Base-by-base conservation (phyloP, 1,140 invertebrate genomes). In the Sinonovacula constricta region DNA sequence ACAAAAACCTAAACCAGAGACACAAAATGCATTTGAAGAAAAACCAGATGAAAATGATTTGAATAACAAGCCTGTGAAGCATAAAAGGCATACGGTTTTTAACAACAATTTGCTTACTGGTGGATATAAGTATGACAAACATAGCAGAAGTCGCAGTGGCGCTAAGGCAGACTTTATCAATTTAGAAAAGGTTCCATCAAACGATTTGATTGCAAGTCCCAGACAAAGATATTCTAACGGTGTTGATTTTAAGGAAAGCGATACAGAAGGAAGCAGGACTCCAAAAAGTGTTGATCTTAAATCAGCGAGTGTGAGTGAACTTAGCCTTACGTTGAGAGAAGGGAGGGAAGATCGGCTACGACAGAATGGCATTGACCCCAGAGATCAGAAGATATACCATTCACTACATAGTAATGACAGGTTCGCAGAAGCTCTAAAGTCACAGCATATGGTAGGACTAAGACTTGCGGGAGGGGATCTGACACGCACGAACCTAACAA, bases 101-200 rank as follows among this genome's bases (percentile, higher is more conserved):
- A 76, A 59, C 22, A 63, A 76, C 22, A 56, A 33, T 67, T 56
- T 76, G 28, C 56, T 76, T 14, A 26, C 15, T 10, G 72, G 72
- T 57, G 72, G 72, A 15, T 76, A 76, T 31, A 76, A 45, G 56
- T 76, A 76, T 31, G 63, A 76, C 26, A 76, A 76, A 59, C 72
- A 76, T 33, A 76, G 72, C 24, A 67, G 72, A 67, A 53, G n/a
- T n/a, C n/a, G n/a, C n/a, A n/a, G n/a, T n/a, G n/a, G n/a, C n/a
- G n/a, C n/a, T n/a, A n/a, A n/a, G n/a, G n/a, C n/a, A n/a, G n/a
- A n/a, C n/a, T n/a, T n/a, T n/a, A n/a, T n/a, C n/a, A n/a, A n/a
- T n/a, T n/a, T n/a, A n/a, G n/a, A n/a, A n/a, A n/a, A n/a, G n/a
- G n/a, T n/a, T n/a, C n/a, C n/a, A n/a, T n/a, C n/a, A n/a, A n/a